Percentiles rank a stretch among this genome's conserved stretches.
phyloP scores from a whole-genome alignment of 2,888 invertebrate genomes.

The Synanthedon formicaeformis region DNA sequence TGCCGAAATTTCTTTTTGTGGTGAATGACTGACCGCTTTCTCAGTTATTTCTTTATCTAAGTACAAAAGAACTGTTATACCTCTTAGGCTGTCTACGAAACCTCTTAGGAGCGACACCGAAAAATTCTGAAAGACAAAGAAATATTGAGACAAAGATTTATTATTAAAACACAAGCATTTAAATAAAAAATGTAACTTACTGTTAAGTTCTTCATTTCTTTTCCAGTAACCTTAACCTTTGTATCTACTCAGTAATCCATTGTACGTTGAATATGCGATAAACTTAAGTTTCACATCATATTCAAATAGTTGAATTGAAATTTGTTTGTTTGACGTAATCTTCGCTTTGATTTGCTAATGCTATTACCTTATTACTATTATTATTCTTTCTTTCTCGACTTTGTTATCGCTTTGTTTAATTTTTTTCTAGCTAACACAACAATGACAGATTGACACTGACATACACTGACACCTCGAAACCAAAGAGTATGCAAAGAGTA shows the following conservation, averaged over 20 bases:
- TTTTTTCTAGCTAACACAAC: too few relatives aligned
- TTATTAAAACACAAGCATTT: neutral
- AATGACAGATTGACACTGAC: too few relatives aligned
- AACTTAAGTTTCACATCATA: too few relatives aligned
- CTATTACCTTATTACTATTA: too few relatives aligned
- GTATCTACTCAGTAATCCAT: constrained; percentile 9
- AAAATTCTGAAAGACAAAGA: constrained; percentile 71
- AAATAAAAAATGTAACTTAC: constrained; percentile 17
- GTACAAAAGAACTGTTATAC: constrained; percentile 80
- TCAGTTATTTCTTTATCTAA: constrained; percentile 84
- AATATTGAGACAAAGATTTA: neutral
- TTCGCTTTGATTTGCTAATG: too few relatives aligned
- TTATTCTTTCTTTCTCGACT: too few relatives aligned
- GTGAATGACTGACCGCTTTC: constrained; percentile 66
- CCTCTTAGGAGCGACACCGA: constrained; percentile 77
- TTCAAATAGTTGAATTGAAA: too few relatives aligned
- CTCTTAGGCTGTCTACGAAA: constrained; percentile 82
- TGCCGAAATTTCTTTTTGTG: constrained; percentile 53
- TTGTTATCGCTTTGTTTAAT: too few relatives aligned
- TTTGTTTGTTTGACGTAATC: too few relatives aligned
- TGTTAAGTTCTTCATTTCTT: constrained; percentile 44
- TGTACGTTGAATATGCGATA: too few relatives aligned
- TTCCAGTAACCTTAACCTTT: neutral
- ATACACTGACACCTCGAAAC: too few relatives aligned
- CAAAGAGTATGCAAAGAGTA: too few relatives aligned